These are phyloP conservation scores for Melipona beecheii DNA, from an alignment of 2,888 invertebrate species.

Conservation along the genomic window DNA sequence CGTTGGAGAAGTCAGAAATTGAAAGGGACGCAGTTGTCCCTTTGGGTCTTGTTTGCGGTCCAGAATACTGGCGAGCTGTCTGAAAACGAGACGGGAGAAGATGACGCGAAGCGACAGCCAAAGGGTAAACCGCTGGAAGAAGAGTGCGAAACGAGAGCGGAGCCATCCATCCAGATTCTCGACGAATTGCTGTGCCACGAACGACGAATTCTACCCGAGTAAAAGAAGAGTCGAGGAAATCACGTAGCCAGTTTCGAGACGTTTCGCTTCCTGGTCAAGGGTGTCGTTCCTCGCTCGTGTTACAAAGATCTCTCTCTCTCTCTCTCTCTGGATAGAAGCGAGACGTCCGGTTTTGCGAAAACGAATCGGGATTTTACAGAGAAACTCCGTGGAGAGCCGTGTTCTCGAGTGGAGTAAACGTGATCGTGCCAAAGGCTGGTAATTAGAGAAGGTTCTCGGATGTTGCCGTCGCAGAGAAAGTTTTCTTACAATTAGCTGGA, in stretches of 20 bases:
- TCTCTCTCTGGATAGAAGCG: constrained; percentile 14
- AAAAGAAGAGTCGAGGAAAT: constrained; percentile 2
- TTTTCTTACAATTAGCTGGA: background rate
- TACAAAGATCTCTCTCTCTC: background rate
- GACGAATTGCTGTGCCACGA: constrained; percentile 1
- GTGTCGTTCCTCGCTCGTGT: background rate
- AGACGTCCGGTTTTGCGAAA: too few relatives aligned
- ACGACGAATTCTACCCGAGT: constrained; percentile 28
- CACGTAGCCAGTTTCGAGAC: constrained; percentile 30
- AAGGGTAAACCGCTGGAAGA: background rate
- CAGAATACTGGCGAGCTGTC: background rate
- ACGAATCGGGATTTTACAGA: background rate
- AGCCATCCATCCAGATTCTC: background rate
- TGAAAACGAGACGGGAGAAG: background rate
- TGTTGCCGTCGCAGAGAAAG: background rate
- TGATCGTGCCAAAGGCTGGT: background rate
- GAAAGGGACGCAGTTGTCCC: too few relatives aligned
- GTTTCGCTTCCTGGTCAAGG: constrained; percentile 20
- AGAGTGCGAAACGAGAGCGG: background rate
- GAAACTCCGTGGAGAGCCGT: too few relatives aligned
- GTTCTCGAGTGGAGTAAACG: background rate
- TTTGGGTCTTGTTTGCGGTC: too few relatives aligned
- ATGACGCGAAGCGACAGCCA: background rate
- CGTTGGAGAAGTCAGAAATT: too few relatives aligned
- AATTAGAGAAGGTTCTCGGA: background rate